Percentiles rank a stretch among this genome's conserved stretches.
phyloP scores from a whole-genome alignment of 2,797 vertebrate species.

The Alfaro cultratus region DNA sequence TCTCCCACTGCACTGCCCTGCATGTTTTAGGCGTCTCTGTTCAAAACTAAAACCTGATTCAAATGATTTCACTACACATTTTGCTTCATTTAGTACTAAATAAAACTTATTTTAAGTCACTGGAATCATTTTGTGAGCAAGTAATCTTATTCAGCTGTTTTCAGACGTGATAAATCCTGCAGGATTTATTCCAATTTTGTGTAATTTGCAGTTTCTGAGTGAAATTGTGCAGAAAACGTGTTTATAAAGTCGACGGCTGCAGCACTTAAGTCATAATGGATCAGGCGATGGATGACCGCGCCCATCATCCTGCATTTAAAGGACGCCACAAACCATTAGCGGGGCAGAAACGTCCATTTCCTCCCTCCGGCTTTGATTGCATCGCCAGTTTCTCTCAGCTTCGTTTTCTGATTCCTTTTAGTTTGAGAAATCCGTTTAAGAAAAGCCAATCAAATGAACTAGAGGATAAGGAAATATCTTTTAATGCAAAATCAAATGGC shows the following conservation, averaged over 20 bases:
- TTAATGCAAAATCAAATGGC: not conserved
- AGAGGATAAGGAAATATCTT: not conserved
- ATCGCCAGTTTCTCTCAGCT: not conserved
- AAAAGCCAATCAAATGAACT: not conserved
- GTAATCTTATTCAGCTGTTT: not conserved
- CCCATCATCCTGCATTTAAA: slow-evolving; percentile 7
- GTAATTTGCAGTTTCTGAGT: not conserved
- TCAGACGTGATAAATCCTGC: not conserved
- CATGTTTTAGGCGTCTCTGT: too few relatives aligned
- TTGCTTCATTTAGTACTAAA: not conserved
- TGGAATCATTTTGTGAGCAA: not conserved
- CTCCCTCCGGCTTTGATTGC: not conserved
- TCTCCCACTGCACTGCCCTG: too few relatives aligned
- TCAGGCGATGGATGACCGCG: slow-evolving; percentile 23
- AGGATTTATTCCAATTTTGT: not conserved
- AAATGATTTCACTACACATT: not conserved
- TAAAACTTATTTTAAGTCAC: not conserved
- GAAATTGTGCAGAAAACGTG: not conserved
- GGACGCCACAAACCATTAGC: slow-evolving; percentile 6
- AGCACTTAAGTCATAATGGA: slow-evolving; percentile 53
- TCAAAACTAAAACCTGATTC: too few relatives aligned
- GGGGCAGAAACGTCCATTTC: slow-evolving; percentile 2
- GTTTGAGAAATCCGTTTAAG: not conserved
- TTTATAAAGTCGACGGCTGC: slow-evolving; percentile 13
- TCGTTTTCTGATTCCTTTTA: not conserved